Evolutionary conservation across 2,888 invertebrate genomes (phyloP), one percentile per base, ranked within the genome.

Genomic region (Pegoplata infirma): DNA sequence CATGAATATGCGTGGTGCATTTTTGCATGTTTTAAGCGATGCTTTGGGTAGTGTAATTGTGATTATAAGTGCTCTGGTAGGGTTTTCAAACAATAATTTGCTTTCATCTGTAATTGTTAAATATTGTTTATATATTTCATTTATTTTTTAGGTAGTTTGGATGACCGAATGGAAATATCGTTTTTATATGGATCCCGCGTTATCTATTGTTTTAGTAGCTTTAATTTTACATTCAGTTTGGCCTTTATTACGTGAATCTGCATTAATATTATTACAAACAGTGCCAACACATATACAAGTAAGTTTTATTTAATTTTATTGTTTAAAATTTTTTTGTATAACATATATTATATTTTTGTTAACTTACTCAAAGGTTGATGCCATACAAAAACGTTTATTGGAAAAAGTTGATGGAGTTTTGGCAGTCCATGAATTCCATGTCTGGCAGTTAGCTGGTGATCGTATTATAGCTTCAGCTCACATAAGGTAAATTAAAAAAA

Each of bases 1-100:
- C 88, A 94, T 99, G 95, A 99, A 99, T 88, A 99, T 99, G 98
- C 94, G 97, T 67, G 99, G 98, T n/a, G 99, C 99, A n/a, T 99
- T 99, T 89, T 91, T 99, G 67, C 99, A 99, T 88, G 95, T 99
- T 4, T 90, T 99, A 40, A 98, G 98, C 56, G 99, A 99, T 91
- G 99, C 99, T 17, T 91, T 99, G 56, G 99, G 99, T 90, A 86
- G 92, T 28, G 92, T 95, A 2, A 93, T 95, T 83, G 94, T 95
- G 7, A 92, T 94, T 46, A 90, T 93, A 53, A 93, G 94, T 82
- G 94, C 94, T 5, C 84, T 92, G 81, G 91, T 93, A 84, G 82
- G 86, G 82, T 83, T 83, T 92, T 85, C 95, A 95, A 64, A 97
- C 97, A 0, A 92, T 97, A 1, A 10, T 58, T 46, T n/a, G n/a